Evolutionary conservation across 2,888 invertebrate genomes (phyloP), one percentile per base, ranked within the genome.

Genomic region (Papilio protenor): DNA sequence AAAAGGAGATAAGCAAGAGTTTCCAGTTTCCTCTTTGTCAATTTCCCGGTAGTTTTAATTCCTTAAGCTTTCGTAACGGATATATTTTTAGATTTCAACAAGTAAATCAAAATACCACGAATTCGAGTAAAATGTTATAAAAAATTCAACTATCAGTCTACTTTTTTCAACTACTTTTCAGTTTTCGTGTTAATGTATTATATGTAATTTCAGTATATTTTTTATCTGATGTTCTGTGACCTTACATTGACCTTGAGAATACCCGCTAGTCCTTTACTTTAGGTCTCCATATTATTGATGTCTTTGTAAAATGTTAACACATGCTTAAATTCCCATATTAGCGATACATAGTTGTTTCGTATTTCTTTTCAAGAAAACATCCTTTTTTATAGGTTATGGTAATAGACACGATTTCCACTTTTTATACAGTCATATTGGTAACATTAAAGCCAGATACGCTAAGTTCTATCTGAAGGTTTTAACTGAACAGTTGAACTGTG

Each of bases 191-290:
- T 61, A 14, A 27, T 27, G 16, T 18, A 3, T n/a, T n/a, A n/a
- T n/a, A 16, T 64, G 16, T 33, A 64, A 33, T 64, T 64, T 64
- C 27, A 18, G 69, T 69, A 69, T n/a, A 33, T 45, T 23, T 23
- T 21, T 70, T 70, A 49, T 70, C 16, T n/a, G 64, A 64, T 66
- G 40, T 45, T 18, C 21, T 11, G 4, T 70, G 70, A 69, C 33
- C 18, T 4, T 70, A 12, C 27, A 4, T 1, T 18, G 18, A 52
- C 52, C 40, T 66, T n/a, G 66, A 49, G 8, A 52, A 52, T 23
- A 71, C 14, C 3, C 16, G 21, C 14, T 16, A 0, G 16, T 16
- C 49, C 21, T 49, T 52, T 33, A 33, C 40, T 64, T 40, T 11
- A 64, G 40, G 1, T 64, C 8, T 64, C 18, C 40, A 4, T 64